Evolutionary conservation across 2,113 vertebrate genomes (phyloP).

Genomic region (Scomber colias): DNA sequence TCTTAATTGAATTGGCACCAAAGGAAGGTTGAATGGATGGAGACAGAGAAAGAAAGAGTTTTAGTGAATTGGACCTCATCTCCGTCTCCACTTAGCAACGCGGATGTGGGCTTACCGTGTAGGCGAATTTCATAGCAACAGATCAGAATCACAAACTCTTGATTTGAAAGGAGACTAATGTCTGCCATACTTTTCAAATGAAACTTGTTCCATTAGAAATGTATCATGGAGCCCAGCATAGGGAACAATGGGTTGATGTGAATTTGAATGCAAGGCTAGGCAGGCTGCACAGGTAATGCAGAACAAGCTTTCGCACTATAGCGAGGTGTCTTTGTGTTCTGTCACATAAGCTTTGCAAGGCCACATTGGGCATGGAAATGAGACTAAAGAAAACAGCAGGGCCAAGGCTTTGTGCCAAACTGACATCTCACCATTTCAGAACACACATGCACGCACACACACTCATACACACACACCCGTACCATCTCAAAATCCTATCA

Average conservation of each 20-base stretch:
- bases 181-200: slow-evolving; percentile 55
- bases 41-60: slow-evolving; percentile 56
- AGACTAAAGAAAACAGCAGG: slow-evolving; percentile 53
- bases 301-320: slow-evolving; percentile 36
- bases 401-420: slow-evolving; percentile 52
- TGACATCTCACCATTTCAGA: slow-evolving; percentile 34
- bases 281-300: slow-evolving; percentile 51
- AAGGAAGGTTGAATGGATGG: slow-evolving; percentile 75
- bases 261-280: slow-evolving; percentile 74
- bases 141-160: slow-evolving; percentile 58
- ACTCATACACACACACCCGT: not conserved
- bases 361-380: slow-evolving; percentile 68
- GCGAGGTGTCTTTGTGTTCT: slow-evolving; percentile 64
- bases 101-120: slow-evolving; percentile 28
- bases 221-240: slow-evolving; percentile 43
- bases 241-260: slow-evolving; percentile 73
- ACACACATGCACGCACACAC: slow-evolving; percentile 19
- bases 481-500: slow-evolving; percentile 14
- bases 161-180: slow-evolving; percentile 71
- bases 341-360: slow-evolving; percentile 59
- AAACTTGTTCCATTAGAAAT: slow-evolving; percentile 75
- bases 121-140: slow-evolving; percentile 65
- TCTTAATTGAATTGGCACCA: slow-evolving; percentile 91
- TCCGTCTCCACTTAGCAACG: slow-evolving; percentile 70
- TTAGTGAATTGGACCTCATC: slow-evolving; percentile 71